Evolutionary conservation across 2,888 invertebrate species (phyloP), one percentile per base, ranked within the genome.

Genomic region (Cosmia trapezina): DNA sequence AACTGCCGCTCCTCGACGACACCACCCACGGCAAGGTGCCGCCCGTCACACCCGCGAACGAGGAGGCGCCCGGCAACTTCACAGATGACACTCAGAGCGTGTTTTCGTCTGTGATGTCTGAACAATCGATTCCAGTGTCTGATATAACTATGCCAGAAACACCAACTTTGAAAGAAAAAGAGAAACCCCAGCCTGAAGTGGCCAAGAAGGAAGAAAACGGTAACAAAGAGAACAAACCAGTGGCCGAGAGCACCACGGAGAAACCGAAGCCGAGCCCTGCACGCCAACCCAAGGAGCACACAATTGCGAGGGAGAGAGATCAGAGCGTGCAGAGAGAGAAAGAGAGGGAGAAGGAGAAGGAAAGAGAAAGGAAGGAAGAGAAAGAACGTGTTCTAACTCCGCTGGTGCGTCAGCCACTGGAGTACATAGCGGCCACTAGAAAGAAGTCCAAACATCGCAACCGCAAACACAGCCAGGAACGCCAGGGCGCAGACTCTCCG

Each of bases 21-120:
- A 95, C 96, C 37, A 94, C 96, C 22, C 92, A 93, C 6, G 93
- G 96, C 33, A 97, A 97, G 89, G 97, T 97, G 64, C 97, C 97
- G 54, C 97, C 97, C 12, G 97, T 97, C 28, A 97, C 97, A 7
- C 97, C 97, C 63, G 97, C 97, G 57, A 97, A 96, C 62, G 98
- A 97, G 83, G 97, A 97, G 56, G 90, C 96, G 9, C 97, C 97
- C 43, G 96, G 96, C 63, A 97, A 97, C 87, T 95, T 96, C 78
- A 97, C 97, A 65, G 98, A 98, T 88, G 97, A 97, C 86, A 97
- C 97, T 28, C 98, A 98, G 85, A 98, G 98, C 92, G 96, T 98
- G 57, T 95, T 98, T 83, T 98, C 98, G 22, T 98, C 98, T 49
- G 97, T 97, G 19, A 97, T 98, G 92, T 98, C 98, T 66, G 97